Evolutionary conservation across 2,888 invertebrate species (phyloP).

Genomic region (Tolmerus cingulatus): DNA sequence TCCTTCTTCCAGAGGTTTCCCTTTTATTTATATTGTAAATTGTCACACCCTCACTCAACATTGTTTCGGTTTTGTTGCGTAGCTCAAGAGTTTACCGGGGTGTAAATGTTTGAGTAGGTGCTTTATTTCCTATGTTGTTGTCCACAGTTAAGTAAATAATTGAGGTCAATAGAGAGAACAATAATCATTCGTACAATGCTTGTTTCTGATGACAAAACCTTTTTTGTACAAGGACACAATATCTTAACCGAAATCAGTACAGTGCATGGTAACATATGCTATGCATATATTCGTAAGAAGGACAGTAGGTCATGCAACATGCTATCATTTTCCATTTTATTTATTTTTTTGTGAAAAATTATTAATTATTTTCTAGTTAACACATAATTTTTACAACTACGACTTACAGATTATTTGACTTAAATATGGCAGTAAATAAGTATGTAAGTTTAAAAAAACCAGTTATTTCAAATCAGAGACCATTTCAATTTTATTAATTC

Average conservation of each 20-base stretch:
- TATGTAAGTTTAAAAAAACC: too few species aligned
- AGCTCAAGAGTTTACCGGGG: background rate
- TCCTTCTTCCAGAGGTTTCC: background rate
- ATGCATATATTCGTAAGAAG: too few species aligned
- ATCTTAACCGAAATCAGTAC: background rate
- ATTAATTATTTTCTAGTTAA: too few species aligned
- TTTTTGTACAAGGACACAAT: background rate
- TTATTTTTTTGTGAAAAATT: too few species aligned
- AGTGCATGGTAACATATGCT: background rate
- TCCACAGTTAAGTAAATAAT: background rate
- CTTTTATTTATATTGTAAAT: background rate
- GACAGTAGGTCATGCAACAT: too few species aligned
- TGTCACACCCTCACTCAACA: background rate
- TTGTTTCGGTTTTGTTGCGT: background rate
- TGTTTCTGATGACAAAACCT: background rate
- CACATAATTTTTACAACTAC: too few species aligned
- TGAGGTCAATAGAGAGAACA: background rate
- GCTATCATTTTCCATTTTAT: too few species aligned
- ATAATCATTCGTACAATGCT: background rate
- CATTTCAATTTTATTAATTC: too few species aligned
- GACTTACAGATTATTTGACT: too few species aligned
- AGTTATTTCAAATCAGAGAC: too few species aligned
- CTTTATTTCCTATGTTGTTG: background rate
- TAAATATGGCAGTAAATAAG: too few species aligned
- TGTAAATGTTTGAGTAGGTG: background rate